phyloP scores from a whole-genome alignment of 2,888 invertebrate species.

The Aproaerema taeniolella region DNA sequence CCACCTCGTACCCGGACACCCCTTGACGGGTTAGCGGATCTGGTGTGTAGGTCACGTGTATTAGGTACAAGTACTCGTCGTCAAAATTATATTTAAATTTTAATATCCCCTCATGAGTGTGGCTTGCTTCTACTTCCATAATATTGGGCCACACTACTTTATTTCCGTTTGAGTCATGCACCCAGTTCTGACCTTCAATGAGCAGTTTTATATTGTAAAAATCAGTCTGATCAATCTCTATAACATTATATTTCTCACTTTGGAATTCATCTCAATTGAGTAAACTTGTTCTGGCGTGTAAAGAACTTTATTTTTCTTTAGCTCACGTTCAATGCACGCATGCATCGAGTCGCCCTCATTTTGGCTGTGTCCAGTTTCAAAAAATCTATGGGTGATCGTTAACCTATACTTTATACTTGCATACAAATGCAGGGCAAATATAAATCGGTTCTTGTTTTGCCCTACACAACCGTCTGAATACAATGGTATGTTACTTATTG shows the following conservation, averaged over 20 bases:
- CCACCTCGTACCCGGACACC: too few species aligned
- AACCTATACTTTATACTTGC: not conserved
- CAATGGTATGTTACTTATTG: slow-evolving; percentile 12
- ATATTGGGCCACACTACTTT: slow-evolving; percentile 7
- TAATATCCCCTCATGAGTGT: not conserved
- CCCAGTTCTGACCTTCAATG: slow-evolving; percentile 4
- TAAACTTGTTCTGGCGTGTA: slow-evolving; percentile 13
- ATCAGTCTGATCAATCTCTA: slow-evolving; percentile 8
- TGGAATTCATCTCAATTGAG: slow-evolving; percentile 9
- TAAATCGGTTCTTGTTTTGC: slow-evolving; percentile 14
- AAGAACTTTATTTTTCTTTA: slow-evolving; percentile 12
- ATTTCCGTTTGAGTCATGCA: slow-evolving; percentile 1
- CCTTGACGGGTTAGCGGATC: too few species aligned
- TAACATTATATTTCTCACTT: slow-evolving; percentile 7
- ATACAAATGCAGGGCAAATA: slow-evolving; percentile 10
- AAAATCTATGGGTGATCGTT: slow-evolving; percentile 15
- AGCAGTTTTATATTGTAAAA: slow-evolving; percentile 8
- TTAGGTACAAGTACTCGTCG: not conserved
- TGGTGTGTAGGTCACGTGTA: not conserved
- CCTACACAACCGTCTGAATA: slow-evolving; percentile 15
- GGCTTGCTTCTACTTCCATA: not conserved
- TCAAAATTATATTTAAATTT: not conserved
- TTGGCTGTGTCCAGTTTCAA: slow-evolving; percentile 14
- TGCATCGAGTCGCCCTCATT: slow-evolving; percentile 15
- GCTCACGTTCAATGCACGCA: slow-evolving; percentile 9